Conservation (phyloP, 2,888 invertebrate genomes). For the Parthenolecanium corni region DNA sequence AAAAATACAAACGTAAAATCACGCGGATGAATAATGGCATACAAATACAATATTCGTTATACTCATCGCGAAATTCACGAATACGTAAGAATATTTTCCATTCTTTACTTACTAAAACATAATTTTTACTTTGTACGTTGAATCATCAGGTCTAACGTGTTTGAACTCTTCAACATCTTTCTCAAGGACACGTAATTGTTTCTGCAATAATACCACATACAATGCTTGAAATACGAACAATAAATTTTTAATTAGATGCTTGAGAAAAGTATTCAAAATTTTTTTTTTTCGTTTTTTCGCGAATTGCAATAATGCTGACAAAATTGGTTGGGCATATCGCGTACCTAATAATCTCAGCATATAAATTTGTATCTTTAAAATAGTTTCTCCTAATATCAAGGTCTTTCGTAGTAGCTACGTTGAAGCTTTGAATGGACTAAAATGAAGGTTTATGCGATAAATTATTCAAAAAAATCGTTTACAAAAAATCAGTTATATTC, state of each 20-base stretch:
- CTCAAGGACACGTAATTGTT: slow-evolving; percentile 85
- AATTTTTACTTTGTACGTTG: slow-evolving; percentile 96
- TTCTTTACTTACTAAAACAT: slow-evolving; percentile 83
- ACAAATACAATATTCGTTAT: too few species aligned
- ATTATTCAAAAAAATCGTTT: too few species aligned
- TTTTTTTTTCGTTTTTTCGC: not conserved
- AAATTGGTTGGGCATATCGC: not conserved
- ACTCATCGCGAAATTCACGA: too few species aligned
- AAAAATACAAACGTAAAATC: too few species aligned
- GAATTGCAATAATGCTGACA: not conserved
- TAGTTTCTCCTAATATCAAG: too few species aligned
- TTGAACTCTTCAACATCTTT: slow-evolving; percentile 99
- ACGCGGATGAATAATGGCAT: too few species aligned
- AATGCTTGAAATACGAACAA: not conserved
- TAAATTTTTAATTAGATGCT: not conserved
- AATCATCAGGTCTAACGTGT: slow-evolving; percentile 93
- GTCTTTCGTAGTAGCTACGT: too few species aligned
- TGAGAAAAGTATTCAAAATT: not conserved
- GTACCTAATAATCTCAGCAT: not conserved
- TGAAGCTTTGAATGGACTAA: too few species aligned
- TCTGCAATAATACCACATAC: slow-evolving; percentile 38
- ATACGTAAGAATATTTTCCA: too few species aligned
- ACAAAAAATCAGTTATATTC: too few species aligned
- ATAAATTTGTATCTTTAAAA: too few species aligned
- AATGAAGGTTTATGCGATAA: too few species aligned